Evolutionary conservation across 1,140 invertebrate genomes (phyloP).

Genomic region (Octopus sinensis): DNA sequence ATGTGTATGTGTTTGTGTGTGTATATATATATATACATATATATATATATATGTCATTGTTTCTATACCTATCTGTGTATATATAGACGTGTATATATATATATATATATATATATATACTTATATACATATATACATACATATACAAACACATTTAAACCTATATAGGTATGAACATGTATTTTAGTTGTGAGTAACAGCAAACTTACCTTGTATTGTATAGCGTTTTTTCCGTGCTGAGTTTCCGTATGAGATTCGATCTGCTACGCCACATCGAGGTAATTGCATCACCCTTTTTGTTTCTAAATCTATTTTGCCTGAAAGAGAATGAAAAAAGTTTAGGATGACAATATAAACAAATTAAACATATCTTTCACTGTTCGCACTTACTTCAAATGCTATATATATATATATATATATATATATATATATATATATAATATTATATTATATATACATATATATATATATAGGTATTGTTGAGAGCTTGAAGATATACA

Average conservation of each 20-base stretch:
- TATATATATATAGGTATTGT: too few species aligned
- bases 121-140: background rate
- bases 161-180: background rate
- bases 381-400: too few species aligned
- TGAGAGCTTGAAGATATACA: too few species aligned
- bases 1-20: background rate
- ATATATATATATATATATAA: too few species aligned
- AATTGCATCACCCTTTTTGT: slow-evolving; percentile 22
- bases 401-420: too few species aligned
- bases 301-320: slow-evolving; percentile 22
- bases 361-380: too few species aligned
- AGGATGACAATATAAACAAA: too few species aligned
- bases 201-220: slow-evolving; percentile 25
- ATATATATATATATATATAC: slow-evolving; percentile 3
- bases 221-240: slow-evolving; percentile 22
- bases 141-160: background rate
- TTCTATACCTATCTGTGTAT: background rate
- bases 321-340: background rate
- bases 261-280: slow-evolving; percentile 27
- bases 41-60: background rate
- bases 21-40: background rate
- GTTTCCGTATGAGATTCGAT: slow-evolving; percentile 19
- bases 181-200: background rate
- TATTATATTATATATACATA: too few species aligned
- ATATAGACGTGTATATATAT: background rate